Base-by-base conservation (phyloP, 2,888 invertebrate species). In the Nudaria mundana region DNA sequence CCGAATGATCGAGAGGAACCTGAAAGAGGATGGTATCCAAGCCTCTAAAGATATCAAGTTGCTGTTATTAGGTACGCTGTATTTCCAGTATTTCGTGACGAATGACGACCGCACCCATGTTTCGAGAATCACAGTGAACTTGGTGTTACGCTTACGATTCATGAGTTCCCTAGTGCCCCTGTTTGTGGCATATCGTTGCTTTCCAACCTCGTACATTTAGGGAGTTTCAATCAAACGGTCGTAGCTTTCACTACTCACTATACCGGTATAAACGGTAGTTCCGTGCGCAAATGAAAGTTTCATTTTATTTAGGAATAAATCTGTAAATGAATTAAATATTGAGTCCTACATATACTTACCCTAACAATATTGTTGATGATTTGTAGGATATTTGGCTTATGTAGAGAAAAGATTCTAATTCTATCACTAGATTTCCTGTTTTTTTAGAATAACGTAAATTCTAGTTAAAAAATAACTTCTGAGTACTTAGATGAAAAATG, bases 11-110 rank as follows among this genome's bases (percentile, higher is more conserved):
- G 99, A 99, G 91, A 97, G 96, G 89, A 96, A 97, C 87, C 91
- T 99, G 71, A 99, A 99, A 89, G 98, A 98, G 89, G 99, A 99
- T 90, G 98, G 98, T 63, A 94, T 98, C 74, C 97, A 97, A 87
- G 98, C 98, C 50, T 98, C 98, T 74, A 98, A 98, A 91, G 99
- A 99, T 91, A 98, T 99, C 82, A 99, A 99, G 91, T 92, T 99
- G 67, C 91, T 99, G 68, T 92, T 99, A 68, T 91, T 99, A 87
- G 99, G 99, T 98, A 92, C 91, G 92, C 47, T 52, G 35, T 52
- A 53, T 35, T 43, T 48, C 38, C 40, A 45, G 52, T 57, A 53
- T 50, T 53, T 51, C 37, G 47, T 48, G 37, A 41, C 52, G 42
- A 47, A 53, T 35, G 30, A 40, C 62, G 80, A 74, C 86, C 86